Percentiles rank a stretch among this genome's conserved stretches.
Conservation (phyloP, 2,797 vertebrate genomes). For the Alfaro cultratus region DNA sequence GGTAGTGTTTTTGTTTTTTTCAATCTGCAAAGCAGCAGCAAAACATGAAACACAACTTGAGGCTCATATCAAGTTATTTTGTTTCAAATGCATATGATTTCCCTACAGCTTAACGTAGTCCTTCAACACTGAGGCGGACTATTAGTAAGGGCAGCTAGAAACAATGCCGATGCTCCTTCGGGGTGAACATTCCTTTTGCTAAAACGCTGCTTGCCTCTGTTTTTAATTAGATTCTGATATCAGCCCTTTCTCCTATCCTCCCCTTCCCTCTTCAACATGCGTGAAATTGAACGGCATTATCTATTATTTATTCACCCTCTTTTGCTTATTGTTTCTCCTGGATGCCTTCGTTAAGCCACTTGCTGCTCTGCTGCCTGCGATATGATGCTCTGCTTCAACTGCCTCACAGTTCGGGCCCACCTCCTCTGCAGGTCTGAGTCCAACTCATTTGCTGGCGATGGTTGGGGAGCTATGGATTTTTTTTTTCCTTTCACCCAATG, state of each 20-base stretch:
- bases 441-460: conserved; percentile 83
- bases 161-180: conserved; percentile 73
- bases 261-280: conserved; percentile 78
- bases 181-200: conserved; percentile 70
- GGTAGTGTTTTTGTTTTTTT: not conserved
- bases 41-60: conserved; percentile 34
- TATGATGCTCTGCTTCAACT: conserved; percentile 64
- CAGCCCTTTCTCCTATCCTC: conserved; percentile 67
- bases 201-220: conserved; percentile 74
- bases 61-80: conserved; percentile 34
- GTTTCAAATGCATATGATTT: conserved; percentile 44
- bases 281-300: conserved; percentile 79
- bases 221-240: conserved; percentile 85
- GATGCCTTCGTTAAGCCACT: conserved; percentile 71
- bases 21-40: conserved; percentile 32
- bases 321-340: conserved; percentile 78
- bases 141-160: conserved; percentile 67
- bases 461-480: conserved; percentile 91
- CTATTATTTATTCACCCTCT: conserved; percentile 80
- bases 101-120: conserved; percentile 45
- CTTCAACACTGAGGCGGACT: conserved; percentile 55
- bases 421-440: conserved; percentile 79
- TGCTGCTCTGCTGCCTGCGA: conserved; percentile 66
- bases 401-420: conserved; percentile 66
- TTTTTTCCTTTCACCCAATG: conserved; percentile 85